These are phyloP conservation scores for Agrochola macilenta DNA, from an alignment of 2,888 invertebrate genomes.

Conservation along the genomic window DNA sequence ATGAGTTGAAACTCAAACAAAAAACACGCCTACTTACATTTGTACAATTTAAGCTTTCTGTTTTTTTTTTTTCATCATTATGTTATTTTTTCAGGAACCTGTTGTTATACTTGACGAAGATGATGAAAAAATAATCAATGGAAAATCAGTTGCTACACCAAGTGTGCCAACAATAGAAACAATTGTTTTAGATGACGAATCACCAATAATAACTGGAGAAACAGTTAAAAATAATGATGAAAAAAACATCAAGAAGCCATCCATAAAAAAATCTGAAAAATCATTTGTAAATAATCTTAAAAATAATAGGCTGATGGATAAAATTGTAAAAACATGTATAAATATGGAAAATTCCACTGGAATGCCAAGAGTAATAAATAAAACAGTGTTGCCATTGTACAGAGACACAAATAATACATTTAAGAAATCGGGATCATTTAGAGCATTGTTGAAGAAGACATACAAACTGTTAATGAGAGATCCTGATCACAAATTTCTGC, in stretches of 20 bases:
- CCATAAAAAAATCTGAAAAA: constrained; percentile 28
- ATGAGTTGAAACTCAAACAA: background rate
- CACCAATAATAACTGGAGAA: background rate
- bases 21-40: background rate
- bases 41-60: background rate
- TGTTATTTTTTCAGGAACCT: constrained; percentile 31
- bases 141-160: background rate
- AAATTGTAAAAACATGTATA: constrained; percentile 75
- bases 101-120: constrained; percentile 49
- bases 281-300: constrained; percentile 49
- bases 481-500: constrained; percentile 76
- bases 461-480: constrained; percentile 66
- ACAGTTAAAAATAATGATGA: background rate
- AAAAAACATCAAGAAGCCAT: background rate
- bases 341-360: constrained; percentile 71
- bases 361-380: constrained; percentile 76
- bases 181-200: constrained; percentile 55
- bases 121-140: background rate
- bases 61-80: background rate
- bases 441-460: constrained; percentile 67
- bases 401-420: constrained; percentile 66
- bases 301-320: constrained; percentile 70
- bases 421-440: constrained; percentile 70
- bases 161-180: constrained; percentile 12
- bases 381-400: constrained; percentile 73